phyloP scores from a whole-genome alignment of 2,113 vertebrate species.

The Toxotes chatareus region DNA sequence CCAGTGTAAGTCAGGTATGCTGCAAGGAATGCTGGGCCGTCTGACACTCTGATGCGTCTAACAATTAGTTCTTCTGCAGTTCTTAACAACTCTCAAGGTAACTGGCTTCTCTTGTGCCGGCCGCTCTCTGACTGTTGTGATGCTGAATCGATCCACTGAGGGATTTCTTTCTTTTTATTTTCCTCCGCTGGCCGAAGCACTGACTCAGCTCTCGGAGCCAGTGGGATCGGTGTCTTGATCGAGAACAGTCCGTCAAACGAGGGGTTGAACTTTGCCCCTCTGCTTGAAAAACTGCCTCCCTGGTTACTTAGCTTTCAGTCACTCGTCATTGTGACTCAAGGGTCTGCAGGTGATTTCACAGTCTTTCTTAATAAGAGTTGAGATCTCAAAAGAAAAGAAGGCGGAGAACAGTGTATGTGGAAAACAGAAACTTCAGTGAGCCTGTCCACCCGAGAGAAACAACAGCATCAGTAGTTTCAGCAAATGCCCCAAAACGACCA shows the following conservation, averaged over 20 bases:
- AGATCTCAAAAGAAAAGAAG: not conserved
- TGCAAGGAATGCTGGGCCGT: not conserved
- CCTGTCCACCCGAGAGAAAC: not conserved
- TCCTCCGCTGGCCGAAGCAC: not conserved
- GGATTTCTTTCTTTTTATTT: not conserved
- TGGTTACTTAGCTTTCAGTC: not conserved
- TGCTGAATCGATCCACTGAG: not conserved
- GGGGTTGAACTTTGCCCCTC: constrained; percentile 1
- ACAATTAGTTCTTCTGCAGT: not conserved
- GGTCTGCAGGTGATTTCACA: not conserved
- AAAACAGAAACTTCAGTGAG: too few species aligned
- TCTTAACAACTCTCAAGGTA: not conserved
- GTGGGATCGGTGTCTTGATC: not conserved
- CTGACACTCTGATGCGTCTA: not conserved
- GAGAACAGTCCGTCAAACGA: not conserved
- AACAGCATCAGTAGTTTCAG: not conserved
- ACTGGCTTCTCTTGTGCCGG: not conserved
- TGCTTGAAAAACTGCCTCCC: not conserved
- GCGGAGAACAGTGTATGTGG: not conserved
- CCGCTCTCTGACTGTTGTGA: not conserved
- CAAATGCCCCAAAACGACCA: not conserved
- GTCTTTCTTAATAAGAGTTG: not conserved
- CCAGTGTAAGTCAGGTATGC: fast-evolving
- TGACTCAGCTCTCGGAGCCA: not conserved
- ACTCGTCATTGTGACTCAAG: not conserved